Base-by-base conservation (phyloP, 2,797 vertebrate genomes). In the Hapalemur alaotrensis region DNA sequence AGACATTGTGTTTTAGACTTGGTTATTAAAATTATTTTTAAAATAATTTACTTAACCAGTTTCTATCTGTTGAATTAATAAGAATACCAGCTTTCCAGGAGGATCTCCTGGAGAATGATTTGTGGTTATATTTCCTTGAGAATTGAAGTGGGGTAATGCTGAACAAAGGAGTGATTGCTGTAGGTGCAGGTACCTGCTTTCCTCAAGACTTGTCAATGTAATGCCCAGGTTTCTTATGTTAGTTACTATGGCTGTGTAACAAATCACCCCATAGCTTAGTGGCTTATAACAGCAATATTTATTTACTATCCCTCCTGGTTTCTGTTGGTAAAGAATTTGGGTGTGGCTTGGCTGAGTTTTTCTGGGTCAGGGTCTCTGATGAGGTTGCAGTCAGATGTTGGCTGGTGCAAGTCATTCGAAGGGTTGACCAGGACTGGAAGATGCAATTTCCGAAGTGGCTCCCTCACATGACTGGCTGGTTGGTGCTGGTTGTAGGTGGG, bases 11-110 rank as follows among this genome's bases (percentile, higher is more conserved):
- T 59, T 82, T 96, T 95, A 93, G 61, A 95, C 41, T 93, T 89
- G 15, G n/a, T 89, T 96, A 94, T 89, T 97, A 93, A 88, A 85
- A 93, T 88, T 0, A n/a, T 87, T 82, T 93, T 35, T 50, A 89
- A 94, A 95, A 96, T 92, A 88, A 93, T 95, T 75, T 59, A 88
- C 52, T 61, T 86, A 82, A 91, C 43, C 18, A 35, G 7, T 57
- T 94, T 93, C 69, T 94, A 7, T 91, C 32, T 95, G 46, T 82
- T 96, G 92, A 89, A 73, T 92, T 84, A 91, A 85, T 12, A 85
- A 35, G 48, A 95, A 93, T 46, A 89, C 3, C 23, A 92, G 22
- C 23, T 67, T 95, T 69, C 6, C 38, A 81, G 54, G 69, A 89
- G n/a, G 38, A 95, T 85, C 92, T 94, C 81, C 78, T 75, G 32